Evolutionary conservation across 2,797 vertebrate species (phyloP), one percentile per base, ranked within the genome.

Genomic region (Anomalospiza imberbis): DNA sequence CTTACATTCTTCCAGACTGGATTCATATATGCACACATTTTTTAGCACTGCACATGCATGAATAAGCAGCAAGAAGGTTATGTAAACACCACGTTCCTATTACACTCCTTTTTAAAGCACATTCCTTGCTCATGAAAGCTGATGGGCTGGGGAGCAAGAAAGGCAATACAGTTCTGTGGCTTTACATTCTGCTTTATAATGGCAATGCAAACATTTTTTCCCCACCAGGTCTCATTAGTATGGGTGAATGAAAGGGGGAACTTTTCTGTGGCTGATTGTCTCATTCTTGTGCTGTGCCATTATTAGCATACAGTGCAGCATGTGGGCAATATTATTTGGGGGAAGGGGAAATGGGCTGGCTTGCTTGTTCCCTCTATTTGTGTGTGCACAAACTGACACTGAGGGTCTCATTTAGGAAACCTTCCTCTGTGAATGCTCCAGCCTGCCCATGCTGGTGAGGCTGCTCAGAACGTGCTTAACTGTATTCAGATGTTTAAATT

Each of bases 401-500:
- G 80, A 87, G 67, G 71, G 28, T 88, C 34, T 86, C 54, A 50
- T 50, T 94, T 75, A 93, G 74, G 38, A 87, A 87, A 87, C 47
- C 47, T 87, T 84, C 14, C 50, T 53, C 55, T 87, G 63, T 18
- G 77, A 94, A 22, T 7, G 5, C 78, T 94, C 47, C 83, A 87
- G 85, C 51, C 71, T 93, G 79, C 78, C 45, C 57, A 8, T 82
- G 65, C 45, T 94, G 62, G 83, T 86, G 86, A 85, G 86, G 50
- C 72, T 58, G 85, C 88, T 91, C 85, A 89, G 83, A 95, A 91
- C 36, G 36, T 94, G 93, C 89, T 90, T 96, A 97, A 96, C 85
- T 94, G 83, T 94, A 91, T 94, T 96, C 96, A 95, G 95, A 96
- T 95, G 95, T 96, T 93, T 74, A 91, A 90, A 97, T 94, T 96